Evolutionary conservation across 2,797 vertebrate genomes (phyloP), one percentile per base, ranked within the genome.

Genomic region (Leuciscus waleckii): DNA sequence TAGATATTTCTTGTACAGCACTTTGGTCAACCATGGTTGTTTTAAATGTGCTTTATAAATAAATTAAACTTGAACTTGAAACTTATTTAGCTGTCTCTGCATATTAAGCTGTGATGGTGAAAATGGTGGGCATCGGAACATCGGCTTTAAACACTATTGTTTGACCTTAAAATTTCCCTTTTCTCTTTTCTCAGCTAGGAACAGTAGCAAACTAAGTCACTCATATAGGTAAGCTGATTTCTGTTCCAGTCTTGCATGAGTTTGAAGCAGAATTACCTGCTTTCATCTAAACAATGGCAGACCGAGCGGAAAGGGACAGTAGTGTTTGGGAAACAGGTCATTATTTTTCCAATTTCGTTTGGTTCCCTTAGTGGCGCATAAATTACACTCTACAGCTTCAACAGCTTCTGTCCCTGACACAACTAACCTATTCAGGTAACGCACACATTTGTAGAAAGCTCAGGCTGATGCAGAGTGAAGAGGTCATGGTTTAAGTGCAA

Each of bases 401-500:
- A 32, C 54, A 10, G 54, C 76, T 74, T 46, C n/a, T 4, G 23
- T 76, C 39, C 76, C 65, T 70, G 46, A 78, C 29, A 58, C 37
- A 71, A 46, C 65, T 58, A 70, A 84, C 49, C 74, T 61, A 69
- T 73, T 71, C 68, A 65, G 69, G 76, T 73, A 79, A 35, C 35
- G 1, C 46, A 16, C 75, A 46, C 82, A 70, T 79, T 71, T 51
- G 32, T 71, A 17, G 35, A 79, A 77, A 84, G 67, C 54, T 6
- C 35, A 19, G 26, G 39, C 80, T 71, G 51, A 70, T 70, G 35
- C 68, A 51, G 37, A 80, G 56, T 63, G 16, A 80, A 49, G 56
- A 65, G 84, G 84, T 85, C 84, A 85, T 71, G 77, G 68, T 85
- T 85, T 79, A 80, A 84, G 68, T 80, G 68, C 56, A 73, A 73